Evolutionary conservation across 1,140 invertebrate genomes (phyloP).

Genomic region (Amphibalanus amphitrite): DNA sequence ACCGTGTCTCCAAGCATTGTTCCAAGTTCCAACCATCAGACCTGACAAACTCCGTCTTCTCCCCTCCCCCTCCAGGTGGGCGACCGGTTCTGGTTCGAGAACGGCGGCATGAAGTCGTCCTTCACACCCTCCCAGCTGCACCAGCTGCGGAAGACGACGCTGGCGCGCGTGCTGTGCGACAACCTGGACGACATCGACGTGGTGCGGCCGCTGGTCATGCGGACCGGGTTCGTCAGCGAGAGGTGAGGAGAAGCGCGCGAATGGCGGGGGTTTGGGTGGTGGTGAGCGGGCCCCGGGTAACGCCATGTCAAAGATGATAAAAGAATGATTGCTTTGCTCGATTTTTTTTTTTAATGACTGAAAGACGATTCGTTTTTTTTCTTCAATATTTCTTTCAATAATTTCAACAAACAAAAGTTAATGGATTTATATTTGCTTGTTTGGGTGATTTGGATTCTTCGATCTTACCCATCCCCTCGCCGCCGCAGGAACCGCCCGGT

Average conservation of each 20-base stretch:
- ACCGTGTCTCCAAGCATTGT: too few relatives aligned
- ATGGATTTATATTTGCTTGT: neutral
- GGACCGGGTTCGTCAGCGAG: conserved; percentile 17
- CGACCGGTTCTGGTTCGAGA: conserved; percentile 48
- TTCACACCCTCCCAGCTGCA: conserved; percentile 46
- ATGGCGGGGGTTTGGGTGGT: too few relatives aligned
- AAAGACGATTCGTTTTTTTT: neutral
- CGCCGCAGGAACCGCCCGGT: neutral
- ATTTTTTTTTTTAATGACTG: neutral
- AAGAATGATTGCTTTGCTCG: neutral
- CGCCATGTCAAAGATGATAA: neutral
- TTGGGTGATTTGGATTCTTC: neutral
- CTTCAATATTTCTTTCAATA: too few relatives aligned
- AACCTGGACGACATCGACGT: conserved; percentile 39
- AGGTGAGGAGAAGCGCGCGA: conserved; percentile 11
- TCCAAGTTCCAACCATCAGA: too few relatives aligned
- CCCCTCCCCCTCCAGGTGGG: conserved; percentile 20
- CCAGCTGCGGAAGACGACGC: conserved; percentile 42
- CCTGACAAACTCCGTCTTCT: too few relatives aligned
- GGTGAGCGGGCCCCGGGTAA: too few relatives aligned
- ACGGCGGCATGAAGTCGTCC: conserved; percentile 46
- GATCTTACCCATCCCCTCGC: too few relatives aligned
- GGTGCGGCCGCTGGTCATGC: conserved; percentile 24
- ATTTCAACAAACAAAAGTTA: too few relatives aligned
- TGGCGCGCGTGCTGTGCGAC: conserved; percentile 46